Base-by-base conservation (phyloP, 2,888 invertebrate genomes). In the Meteorus cinctellus region DNA sequence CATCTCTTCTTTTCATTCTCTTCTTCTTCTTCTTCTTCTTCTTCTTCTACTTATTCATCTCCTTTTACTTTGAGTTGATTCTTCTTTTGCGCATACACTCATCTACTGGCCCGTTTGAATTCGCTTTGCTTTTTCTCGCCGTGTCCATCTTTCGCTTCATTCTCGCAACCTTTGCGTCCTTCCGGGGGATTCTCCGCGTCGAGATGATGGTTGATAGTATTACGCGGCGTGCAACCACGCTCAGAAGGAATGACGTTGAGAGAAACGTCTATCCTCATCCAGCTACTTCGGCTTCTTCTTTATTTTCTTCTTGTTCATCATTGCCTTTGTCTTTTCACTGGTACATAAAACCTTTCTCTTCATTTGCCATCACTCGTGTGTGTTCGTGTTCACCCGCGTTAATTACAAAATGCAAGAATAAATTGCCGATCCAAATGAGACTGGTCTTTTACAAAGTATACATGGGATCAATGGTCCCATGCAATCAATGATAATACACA, bases 371-470 rank as follows among this genome's bases (percentile, higher is more conserved):
- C 76, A 78, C 76, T 79, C 77, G 74, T 81, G 78, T 78, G 41
- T 41, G 69, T 60, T 75, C 75, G 63, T 41, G 12, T 76, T 68
- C 60, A 68, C 72, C 67, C 81, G 86, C 83, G 86, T 88, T 88
- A 88, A 89, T 89, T 88, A 87, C 86, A 84, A 85, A 87, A 86
- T 77, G 81, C 85, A 83, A 84, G 85, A 85, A 86, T 85, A 86
- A 87, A 88, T 88, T 87, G 88, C 86, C 81, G 79, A 79, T 80
- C 82, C 81, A 87, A 86, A 87, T 84, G 84, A 84, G 63, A 63
- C 31, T 62, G 62, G 19, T 14, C 63, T 62, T 62, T 12, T 24
- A 8, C 59, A 70, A 36, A 10, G 8, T 55, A 48, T 48, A 12
- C 8, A 41, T 41, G 8, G 41, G 41, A 41, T 41, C 41, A 41